Conservation (phyloP, 2,888 invertebrate genomes). For the Adelognathus sp. region DNA sequence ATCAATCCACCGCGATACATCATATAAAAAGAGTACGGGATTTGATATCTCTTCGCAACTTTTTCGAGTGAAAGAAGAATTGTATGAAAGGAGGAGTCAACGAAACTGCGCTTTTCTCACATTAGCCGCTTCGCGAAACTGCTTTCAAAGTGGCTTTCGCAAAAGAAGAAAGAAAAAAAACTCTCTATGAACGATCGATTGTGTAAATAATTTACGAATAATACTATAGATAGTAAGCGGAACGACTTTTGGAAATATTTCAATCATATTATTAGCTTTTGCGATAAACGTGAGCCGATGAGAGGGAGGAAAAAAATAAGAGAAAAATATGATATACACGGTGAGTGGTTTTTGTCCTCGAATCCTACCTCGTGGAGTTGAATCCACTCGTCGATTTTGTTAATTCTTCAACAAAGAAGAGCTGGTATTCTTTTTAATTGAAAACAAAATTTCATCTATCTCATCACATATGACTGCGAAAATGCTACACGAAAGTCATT, state of each 20-base stretch:
- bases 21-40: slow-evolving; percentile 36
- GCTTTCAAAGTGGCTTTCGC: slow-evolving; percentile 18
- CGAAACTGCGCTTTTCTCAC: neutral
- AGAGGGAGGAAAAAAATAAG: neutral
- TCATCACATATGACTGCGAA: too few species aligned
- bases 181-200: slow-evolving; percentile 5
- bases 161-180: too few species aligned
- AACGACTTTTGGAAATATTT: slow-evolving; percentile 25
- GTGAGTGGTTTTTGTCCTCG: neutral
- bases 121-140: slow-evolving; percentile 5
- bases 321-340: neutral
- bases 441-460: too few species aligned
- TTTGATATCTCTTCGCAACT: neutral
- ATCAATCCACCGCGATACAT: slow-evolving; percentile 77
- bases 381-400: neutral
- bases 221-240: slow-evolving; percentile 1
- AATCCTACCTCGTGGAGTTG: neutral
- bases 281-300: slow-evolving; percentile 27
- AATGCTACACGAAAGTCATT: too few species aligned
- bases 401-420: too few species aligned
- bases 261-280: slow-evolving; percentile 29
- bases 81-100: neutral
- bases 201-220: slow-evolving; percentile 33
- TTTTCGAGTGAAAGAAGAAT: neutral
- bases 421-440: too few species aligned